A percentile compares a stretch with the other conserved stretches of the same genome.
phyloP scores from a whole-genome alignment of 2,797 vertebrate genomes.

The Arrhamphus sclerolepis region DNA sequence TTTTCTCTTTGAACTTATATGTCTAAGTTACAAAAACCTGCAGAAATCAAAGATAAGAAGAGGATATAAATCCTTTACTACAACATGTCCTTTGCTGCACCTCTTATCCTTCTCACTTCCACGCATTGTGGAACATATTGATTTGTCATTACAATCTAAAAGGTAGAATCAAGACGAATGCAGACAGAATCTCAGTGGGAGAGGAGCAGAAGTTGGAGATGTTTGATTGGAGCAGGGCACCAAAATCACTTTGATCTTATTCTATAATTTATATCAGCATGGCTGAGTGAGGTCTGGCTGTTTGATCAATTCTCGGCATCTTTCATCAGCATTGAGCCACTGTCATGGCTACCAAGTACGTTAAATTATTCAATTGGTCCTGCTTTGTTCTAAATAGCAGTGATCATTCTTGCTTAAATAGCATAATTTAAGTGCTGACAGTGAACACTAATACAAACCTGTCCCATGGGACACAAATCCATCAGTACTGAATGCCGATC shows the following conservation, averaged over 20 bases:
- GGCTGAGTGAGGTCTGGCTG: slow-evolving; percentile 31
- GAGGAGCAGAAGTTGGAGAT: slow-evolving; percentile 35
- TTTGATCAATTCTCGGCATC: slow-evolving; percentile 65
- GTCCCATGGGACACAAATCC: slow-evolving; percentile 69
- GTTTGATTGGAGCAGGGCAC: slow-evolving; percentile 21
- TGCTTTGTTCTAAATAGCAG: slow-evolving; percentile 78
- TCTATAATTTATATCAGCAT: slow-evolving; percentile 64
- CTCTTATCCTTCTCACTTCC: slow-evolving; percentile 20
- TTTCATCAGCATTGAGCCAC: slow-evolving; percentile 64
- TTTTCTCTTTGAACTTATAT: slow-evolving; percentile 9
- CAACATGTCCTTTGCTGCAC: slow-evolving; percentile 25
- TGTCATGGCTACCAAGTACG: slow-evolving; percentile 51
- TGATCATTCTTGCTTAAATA: slow-evolving; percentile 80
- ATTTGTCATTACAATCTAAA: slow-evolving; percentile 51
- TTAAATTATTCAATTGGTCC: slow-evolving; percentile 79
- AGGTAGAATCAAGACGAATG: slow-evolving; percentile 55
- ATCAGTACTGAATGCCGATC: slow-evolving; percentile 58
- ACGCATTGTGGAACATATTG: slow-evolving; percentile 56
- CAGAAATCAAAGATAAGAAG: slow-evolving; percentile 28
- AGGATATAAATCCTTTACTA: not conserved
- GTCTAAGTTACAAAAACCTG: slow-evolving; percentile 8
- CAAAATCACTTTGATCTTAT: slow-evolving; percentile 58
- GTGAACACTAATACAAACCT: slow-evolving; percentile 70
- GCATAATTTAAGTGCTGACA: slow-evolving; percentile 76
- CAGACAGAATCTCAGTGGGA: slow-evolving; percentile 34